Evolutionary conservation across 2,113 vertebrate species (phyloP).

Genomic region (Plecotus auritus): DNA sequence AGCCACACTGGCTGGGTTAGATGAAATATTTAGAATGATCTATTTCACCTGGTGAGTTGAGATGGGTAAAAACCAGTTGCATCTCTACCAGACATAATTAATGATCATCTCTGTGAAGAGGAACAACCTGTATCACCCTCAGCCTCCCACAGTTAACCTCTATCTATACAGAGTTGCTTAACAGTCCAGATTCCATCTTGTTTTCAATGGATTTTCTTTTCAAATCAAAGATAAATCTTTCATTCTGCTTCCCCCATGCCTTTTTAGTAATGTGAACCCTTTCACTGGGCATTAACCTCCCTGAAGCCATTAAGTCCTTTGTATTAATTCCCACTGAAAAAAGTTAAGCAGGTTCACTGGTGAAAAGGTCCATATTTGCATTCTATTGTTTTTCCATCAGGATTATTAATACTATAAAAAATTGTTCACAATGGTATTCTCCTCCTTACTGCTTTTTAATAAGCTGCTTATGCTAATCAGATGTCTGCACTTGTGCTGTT

Average conservation of each 20-base stretch:
- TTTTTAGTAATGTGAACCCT: neutral
- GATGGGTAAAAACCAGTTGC: neutral
- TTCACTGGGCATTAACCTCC: conserved; percentile 24
- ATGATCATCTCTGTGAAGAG: neutral
- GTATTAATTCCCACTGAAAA: conserved; percentile 28
- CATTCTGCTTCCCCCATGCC: neutral
- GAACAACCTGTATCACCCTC: neutral
- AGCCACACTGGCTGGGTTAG: neutral
- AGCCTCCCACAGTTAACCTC: neutral
- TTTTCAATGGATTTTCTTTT: conserved; percentile 23
- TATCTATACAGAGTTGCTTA: neutral
- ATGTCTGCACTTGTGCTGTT: conserved; percentile 16
- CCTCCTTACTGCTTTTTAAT: conserved; percentile 54
- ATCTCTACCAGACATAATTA: neutral
- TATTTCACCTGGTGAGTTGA: neutral
- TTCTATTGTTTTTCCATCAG: conserved; percentile 61
- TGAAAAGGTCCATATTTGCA: conserved; percentile 35
- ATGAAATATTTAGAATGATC: neutral
- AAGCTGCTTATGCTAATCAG: conserved; percentile 61
- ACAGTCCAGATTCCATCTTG: neutral
- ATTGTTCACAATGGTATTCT: conserved; percentile 36
- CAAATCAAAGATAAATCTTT: neutral
- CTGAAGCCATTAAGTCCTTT: conserved; percentile 31
- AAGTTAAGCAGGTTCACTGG: neutral
- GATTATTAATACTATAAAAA: conserved; percentile 62